Percentiles rank a stretch among this genome's conserved stretches.
Evolutionary conservation across 2,113 vertebrate genomes (phyloP).

Genomic region (Rhadina sibilatrix): DNA sequence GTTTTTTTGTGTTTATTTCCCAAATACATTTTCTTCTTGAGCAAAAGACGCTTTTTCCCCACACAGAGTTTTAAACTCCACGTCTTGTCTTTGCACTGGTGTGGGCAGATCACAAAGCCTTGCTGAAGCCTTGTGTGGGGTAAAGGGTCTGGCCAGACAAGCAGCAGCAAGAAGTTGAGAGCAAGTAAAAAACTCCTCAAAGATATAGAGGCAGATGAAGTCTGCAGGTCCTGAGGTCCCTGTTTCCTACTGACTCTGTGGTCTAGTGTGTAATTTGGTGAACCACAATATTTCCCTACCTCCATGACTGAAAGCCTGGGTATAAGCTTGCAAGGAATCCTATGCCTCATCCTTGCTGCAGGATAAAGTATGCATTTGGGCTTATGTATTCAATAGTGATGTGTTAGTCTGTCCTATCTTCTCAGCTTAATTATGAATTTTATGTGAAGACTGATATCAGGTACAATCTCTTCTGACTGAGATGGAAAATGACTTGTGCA

Average conservation of each 20-base stretch:
- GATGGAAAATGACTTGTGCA: background rate
- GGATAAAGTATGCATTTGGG: background rate
- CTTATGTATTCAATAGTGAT: background rate
- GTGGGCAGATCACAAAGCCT: background rate
- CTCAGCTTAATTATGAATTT: background rate
- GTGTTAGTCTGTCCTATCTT: background rate
- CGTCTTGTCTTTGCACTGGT: background rate
- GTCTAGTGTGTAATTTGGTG: background rate
- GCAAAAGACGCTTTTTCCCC: background rate
- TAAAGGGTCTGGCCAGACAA: background rate
- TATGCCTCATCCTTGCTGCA: background rate
- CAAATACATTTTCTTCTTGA: background rate
- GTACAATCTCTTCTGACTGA: background rate
- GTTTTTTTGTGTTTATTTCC: background rate
- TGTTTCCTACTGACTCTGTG: background rate
- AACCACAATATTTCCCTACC: background rate
- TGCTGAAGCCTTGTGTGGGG: background rate
- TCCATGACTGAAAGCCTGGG: background rate
- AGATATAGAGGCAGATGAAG: background rate
- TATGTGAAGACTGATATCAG: background rate
- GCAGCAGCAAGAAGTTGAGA: background rate
- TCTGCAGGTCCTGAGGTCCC: background rate
- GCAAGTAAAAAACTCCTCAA: background rate
- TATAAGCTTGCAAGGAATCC: background rate
- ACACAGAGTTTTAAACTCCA: background rate